A percentile compares a stretch with the other conserved stretches of the same genome.
Conservation (phyloP, 2,113 vertebrate genomes). For the Corythornis madagascariensis region DNA sequence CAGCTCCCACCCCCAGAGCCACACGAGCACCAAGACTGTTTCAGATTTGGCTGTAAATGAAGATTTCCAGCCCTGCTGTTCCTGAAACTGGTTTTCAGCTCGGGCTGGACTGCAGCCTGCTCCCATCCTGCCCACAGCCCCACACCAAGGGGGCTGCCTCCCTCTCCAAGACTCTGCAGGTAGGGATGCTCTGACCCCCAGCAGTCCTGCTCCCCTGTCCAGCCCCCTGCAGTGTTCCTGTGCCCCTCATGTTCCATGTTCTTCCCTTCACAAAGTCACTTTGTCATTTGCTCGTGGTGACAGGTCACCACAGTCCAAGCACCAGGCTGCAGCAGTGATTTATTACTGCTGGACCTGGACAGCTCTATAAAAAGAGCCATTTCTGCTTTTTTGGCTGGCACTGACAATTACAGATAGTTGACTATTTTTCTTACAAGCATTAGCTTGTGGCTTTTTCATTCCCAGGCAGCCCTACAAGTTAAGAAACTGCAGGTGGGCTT, state of each 20-base stretch:
- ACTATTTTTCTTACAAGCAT: conserved; percentile 25
- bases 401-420: background rate
- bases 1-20: background rate
- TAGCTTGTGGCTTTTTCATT: background rate
- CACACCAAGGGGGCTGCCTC: background rate
- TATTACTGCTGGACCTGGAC: background rate
- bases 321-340: background rate
- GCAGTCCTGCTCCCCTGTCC: too few species aligned
- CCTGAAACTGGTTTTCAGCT: background rate
- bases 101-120: background rate
- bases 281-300: background rate
- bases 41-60: background rate
- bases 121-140: background rate
- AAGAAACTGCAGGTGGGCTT: background rate
- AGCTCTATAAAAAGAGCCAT: background rate
- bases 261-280: background rate
- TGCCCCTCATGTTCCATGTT: background rate
- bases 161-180: background rate
- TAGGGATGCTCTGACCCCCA: fast-evolving
- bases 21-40: background rate
- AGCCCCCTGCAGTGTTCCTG: background rate
- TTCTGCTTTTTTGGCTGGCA: background rate
- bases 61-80: background rate
- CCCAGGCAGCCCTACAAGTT: background rate
- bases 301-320: background rate